phyloP scores from a whole-genome alignment of 2,113 vertebrate species.

The Hipposideros armiger region DNA sequence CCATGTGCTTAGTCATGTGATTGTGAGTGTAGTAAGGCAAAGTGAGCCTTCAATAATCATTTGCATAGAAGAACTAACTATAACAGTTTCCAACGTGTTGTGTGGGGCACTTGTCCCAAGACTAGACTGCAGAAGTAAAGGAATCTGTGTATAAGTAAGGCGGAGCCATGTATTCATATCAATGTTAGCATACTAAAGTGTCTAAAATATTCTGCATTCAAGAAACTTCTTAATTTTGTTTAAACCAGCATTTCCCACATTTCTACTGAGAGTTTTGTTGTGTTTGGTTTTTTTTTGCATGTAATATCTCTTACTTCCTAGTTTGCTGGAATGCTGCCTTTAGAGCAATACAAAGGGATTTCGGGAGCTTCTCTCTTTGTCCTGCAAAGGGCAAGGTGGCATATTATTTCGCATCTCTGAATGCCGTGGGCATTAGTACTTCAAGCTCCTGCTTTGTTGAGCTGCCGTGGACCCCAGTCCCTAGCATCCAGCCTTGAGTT shows the following conservation, averaged over 20 bases:
- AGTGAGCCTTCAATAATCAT: not conserved
- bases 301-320: not conserved
- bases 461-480: not conserved
- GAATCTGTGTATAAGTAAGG: not conserved
- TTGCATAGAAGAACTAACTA: slow-evolving; percentile 20
- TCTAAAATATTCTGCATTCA: not conserved
- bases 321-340: not conserved
- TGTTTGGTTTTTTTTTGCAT: not conserved
- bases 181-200: not conserved
- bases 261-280: not conserved
- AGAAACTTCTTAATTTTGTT: slow-evolving; percentile 8
- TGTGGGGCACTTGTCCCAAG: not conserved
- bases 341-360: not conserved
- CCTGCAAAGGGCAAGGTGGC: not conserved
- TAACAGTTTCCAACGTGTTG: not conserved
- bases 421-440: too few relatives aligned
- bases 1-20: not conserved
- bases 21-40: not conserved
- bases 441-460: not conserved
- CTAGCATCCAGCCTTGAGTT: not conserved
- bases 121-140: not conserved
- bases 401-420: not conserved
- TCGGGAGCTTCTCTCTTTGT: not conserved
- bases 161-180: not conserved
- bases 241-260: not conserved